phyloP scores from a whole-genome alignment of 2,797 vertebrate genomes.

The Muscicapa striata region DNA sequence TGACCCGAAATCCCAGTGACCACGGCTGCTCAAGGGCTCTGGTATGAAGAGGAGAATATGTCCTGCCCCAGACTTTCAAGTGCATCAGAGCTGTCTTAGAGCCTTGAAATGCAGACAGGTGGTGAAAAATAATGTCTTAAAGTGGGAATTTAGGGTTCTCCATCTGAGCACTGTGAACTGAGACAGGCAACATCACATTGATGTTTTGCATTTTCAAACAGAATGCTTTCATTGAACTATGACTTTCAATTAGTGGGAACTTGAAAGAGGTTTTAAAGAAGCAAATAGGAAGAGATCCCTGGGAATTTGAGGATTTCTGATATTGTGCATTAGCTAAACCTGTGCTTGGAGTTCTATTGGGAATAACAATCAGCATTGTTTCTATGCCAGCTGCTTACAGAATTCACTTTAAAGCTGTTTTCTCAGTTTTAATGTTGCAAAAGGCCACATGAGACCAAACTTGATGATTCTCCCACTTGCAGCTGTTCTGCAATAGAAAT shows the following conservation, averaged over 20 bases:
- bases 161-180: background rate
- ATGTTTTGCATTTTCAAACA: background rate
- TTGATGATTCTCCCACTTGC: constrained; percentile 9
- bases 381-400: background rate
- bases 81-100: background rate
- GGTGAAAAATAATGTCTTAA: background rate
- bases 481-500: constrained; percentile 11
- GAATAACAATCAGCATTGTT: background rate
- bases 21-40: background rate
- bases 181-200: background rate
- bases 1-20: background rate
- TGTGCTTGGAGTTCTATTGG: background rate
- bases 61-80: background rate
- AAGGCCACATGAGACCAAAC: background rate
- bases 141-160: background rate
- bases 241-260: background rate
- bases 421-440: background rate
- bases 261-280: background rate
- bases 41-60: background rate
- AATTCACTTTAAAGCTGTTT: background rate
- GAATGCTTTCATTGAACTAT: background rate
- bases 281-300: background rate
- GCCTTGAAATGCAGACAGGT: background rate
- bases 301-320: background rate
- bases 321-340: background rate